Evolutionary conservation across 2,888 invertebrate genomes (phyloP), one percentile per base, ranked within the genome.

Genomic region (Branchellion lobata): DNA sequence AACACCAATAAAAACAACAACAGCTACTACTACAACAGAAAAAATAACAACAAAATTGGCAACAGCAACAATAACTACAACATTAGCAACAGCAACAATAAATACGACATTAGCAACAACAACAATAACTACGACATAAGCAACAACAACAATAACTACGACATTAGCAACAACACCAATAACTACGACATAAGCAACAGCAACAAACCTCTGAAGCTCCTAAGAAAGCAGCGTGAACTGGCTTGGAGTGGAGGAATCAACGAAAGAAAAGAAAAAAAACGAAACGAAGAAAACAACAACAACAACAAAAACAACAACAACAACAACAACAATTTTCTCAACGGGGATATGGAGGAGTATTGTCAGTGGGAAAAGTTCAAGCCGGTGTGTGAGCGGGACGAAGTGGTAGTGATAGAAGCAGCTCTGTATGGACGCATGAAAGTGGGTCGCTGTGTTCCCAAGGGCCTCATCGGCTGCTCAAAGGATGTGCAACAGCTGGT

Each of bases 311-410:
- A n/a, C n/a, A n/a, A n/a, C n/a, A n/a, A n/a, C n/a, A n/a, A n/a
- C n/a, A n/a, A n/a, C n/a, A n/a, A n/a, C n/a, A n/a, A n/a, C n/a
- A n/a, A n/a, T n/a, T n/a, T n/a, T n/a, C n/a, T n/a, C n/a, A n/a
- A n/a, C 18, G 36, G 29, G 24, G 71, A 47, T 14, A 24, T 80
- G 76, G 57, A 24, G 33, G 79, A 79, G 51, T 81, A 79, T 68
- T 81, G 81, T 29, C 75, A 81, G 33, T 81, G 81, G 81, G 81
- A 81, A n/a, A 29, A 65, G 29, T 79, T 81, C 71, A 74, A 79
- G 18, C 74, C 81, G 24, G n/a, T 31, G 21, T 81, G 81, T 36
- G 36, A 24, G 5, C 21, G 27, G 27, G 81, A 79, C 34, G 79
- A 81, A 34, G 81, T 81, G 61, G 73, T 81, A 33, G 57, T 81